phyloP scores from a whole-genome alignment of 2,888 invertebrate species.

The Ferrisia virgata region DNA sequence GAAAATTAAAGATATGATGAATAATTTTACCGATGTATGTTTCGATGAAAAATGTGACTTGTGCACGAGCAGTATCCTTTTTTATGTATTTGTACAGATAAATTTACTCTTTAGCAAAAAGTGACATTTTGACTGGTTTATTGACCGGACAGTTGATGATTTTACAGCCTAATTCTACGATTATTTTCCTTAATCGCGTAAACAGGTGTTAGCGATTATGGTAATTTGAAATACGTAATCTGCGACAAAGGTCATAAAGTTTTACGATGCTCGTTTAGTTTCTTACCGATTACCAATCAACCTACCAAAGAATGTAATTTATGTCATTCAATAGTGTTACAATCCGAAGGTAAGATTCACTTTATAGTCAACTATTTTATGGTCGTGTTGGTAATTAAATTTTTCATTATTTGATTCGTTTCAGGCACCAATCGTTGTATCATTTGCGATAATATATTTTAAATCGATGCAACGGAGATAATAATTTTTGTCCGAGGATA shows the following conservation, averaged over 20 bases:
- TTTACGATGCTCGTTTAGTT: constrained; percentile 33
- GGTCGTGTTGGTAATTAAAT: background rate
- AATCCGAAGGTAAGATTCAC: background rate
- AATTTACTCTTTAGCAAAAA: background rate
- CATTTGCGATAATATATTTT: constrained; percentile 13
- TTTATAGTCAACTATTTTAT: background rate
- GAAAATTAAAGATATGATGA: constrained; percentile 12
- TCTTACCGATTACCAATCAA: constrained; percentile 20
- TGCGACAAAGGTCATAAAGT: constrained; percentile 38
- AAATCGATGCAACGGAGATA: background rate
- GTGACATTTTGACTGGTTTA: too few species aligned
- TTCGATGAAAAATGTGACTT: constrained; percentile 33
- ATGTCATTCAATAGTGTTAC: constrained; percentile 8
- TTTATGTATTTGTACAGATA: background rate
- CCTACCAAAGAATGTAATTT: constrained; percentile 4
- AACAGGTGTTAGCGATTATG: constrained; percentile 9
- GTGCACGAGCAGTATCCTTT: constrained; percentile 38
- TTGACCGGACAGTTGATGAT: too few species aligned
- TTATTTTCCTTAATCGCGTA: background rate
- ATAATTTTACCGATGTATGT: constrained; percentile 22
- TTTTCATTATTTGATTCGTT: background rate
- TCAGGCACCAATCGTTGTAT: background rate
- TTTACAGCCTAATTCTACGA: background rate
- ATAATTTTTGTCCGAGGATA: background rate
- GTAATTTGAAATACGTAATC: constrained; percentile 4